Percentiles rank a stretch among this genome's conserved stretches.
These are phyloP conservation scores for Brachymystax lenok DNA, from an alignment of 2,797 vertebrate species.

Conservation along the genomic window DNA sequence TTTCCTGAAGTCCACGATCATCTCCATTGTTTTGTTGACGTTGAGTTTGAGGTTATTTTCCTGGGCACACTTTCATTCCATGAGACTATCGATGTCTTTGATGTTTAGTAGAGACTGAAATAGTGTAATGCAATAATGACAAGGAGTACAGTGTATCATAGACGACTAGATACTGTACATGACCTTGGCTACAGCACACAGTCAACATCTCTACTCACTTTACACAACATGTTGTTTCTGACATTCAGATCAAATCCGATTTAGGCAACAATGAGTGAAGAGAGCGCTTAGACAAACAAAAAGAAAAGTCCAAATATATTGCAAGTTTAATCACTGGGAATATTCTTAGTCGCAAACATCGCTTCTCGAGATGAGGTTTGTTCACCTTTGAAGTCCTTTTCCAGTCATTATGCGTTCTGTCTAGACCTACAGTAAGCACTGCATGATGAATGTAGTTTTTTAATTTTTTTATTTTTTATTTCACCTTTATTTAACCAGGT, in stretches of 20 bases:
- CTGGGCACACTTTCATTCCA: no score
- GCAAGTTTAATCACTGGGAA: neutral
- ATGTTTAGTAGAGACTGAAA: no score
- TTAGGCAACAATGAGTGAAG: neutral
- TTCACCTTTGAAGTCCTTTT: conserved; percentile 56
- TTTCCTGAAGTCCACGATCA: no score
- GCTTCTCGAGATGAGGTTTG: conserved; percentile 36
- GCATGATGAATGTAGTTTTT: neutral
- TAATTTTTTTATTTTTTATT: no score
- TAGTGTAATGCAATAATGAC: no score
- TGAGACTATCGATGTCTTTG: no score
- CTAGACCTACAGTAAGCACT: neutral
- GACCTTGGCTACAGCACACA: neutral
- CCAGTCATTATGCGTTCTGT: neutral
- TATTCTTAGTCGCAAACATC: no score
- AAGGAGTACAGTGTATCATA: neutral
- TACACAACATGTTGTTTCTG: neutral
- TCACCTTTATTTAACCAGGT: no score
- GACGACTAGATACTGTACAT: neutral
- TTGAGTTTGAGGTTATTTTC: no score
- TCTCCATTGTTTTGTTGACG: no score
- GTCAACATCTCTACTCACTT: neutral
- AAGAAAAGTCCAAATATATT: neutral
- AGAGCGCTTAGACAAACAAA: neutral
- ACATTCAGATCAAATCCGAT: neutral